Conservation (phyloP, 2,113 vertebrate species). For the Paratilapia polleni region DNA sequence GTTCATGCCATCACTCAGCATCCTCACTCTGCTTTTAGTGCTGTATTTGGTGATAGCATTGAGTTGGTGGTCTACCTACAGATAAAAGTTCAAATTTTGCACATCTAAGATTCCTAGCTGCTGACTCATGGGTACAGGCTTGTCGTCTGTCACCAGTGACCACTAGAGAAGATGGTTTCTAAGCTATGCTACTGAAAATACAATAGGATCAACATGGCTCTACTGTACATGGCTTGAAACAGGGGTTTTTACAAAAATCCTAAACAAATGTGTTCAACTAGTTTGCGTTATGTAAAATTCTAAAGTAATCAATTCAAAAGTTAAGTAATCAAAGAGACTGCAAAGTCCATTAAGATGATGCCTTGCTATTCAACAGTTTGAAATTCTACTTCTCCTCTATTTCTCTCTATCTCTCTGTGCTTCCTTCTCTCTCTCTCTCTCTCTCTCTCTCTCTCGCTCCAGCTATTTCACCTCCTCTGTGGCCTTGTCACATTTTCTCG, state of each 20-base stretch:
- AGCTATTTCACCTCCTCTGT: slow-evolving; percentile 47
- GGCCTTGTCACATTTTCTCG: slow-evolving; percentile 60
- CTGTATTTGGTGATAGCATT: not conserved
- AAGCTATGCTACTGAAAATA: not conserved
- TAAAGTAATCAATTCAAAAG: no score
- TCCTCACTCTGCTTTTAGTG: not conserved
- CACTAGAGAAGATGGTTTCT: not conserved
- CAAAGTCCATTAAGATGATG: slow-evolving; percentile 20
- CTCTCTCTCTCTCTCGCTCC: slow-evolving; percentile 6
- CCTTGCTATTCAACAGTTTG: slow-evolving; percentile 40
- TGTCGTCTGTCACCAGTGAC: not conserved
- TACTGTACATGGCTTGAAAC: not conserved
- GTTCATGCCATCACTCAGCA: not conserved
- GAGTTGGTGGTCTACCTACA: not conserved
- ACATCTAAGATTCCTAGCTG: not conserved
- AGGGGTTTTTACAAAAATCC: not conserved
- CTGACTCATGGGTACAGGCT: not conserved
- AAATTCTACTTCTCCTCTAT: slow-evolving; percentile 13
- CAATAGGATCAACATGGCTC: not conserved
- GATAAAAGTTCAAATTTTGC: not conserved
- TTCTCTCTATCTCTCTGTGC: not conserved
- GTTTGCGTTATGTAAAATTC: not conserved
- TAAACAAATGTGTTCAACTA: not conserved
- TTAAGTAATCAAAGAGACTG: not conserved
- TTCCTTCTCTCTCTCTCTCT: not conserved